Evolutionary conservation across 2,888 invertebrate species (phyloP), one percentile per base, ranked within the genome.

Genomic region (Torymus aiolomorphi): DNA sequence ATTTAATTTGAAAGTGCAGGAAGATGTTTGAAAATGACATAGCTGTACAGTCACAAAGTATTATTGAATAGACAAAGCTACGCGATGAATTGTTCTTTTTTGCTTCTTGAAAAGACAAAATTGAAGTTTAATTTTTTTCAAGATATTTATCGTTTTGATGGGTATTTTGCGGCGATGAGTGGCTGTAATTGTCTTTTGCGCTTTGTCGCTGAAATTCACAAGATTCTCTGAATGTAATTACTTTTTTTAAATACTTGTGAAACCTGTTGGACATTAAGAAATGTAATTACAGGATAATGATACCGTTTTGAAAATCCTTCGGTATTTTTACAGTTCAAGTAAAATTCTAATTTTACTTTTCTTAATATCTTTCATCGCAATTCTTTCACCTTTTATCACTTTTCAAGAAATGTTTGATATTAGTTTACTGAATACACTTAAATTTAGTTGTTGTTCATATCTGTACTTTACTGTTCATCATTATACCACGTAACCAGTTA

Each of bases 271-370:
- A 42, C 14, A n/a, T 1, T 49, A 18, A 11, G 11, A 70, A 70
- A 70, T 59, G 42, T 70, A 54, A 67, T 67, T 67, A 54, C 8
- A 16, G 2, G 18, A 18, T 70, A 70, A 70, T 70, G 18, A 70
- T 57, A 59, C 49, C 70, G 18, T 57, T 67, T 24, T 54, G 13
- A 59, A 70, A 42, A 59, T 13, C 57, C 31, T 49, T 70, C 59
- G 42, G 70, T 59, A 42, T 49, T 70, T 70, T 57, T 24, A 20
- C 13, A 24, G 31, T 42, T 5, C 42, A 42, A 42, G 42, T 42
- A 42, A 42, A 42, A 42, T 42, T 42, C 8, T 42, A 42, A 42
- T 42, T 42, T 42, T 42, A 8, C 42, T 42, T 8, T 42, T 42
- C 42, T 42, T 42, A 42, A 42, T 42, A 42, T 5, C 8, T 42